Percentiles rank a stretch among this genome's conserved stretches.
Evolutionary conservation across 35 echinoderm and acorn worm genomes (phyloP).

Genomic region (Apostichopus californicus): DNA sequence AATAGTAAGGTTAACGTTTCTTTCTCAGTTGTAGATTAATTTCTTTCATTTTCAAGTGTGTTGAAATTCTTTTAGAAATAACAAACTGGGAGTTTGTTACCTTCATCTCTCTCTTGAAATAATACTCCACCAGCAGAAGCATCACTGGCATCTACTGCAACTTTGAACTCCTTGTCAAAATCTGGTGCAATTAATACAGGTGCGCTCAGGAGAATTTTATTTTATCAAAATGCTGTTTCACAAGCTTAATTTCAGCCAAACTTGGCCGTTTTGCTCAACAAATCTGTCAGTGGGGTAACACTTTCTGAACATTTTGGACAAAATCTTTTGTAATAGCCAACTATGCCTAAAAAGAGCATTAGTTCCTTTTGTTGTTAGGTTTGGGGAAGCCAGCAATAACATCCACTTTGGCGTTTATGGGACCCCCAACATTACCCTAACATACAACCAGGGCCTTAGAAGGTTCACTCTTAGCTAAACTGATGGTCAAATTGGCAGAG

Average conservation of each 20-base stretch:
- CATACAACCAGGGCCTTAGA: constrained; percentile 53
- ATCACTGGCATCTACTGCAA: constrained; percentile 19
- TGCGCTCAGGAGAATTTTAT: constrained; percentile 31
- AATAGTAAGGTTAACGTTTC: constrained; percentile 39
- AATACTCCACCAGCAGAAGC: not conserved
- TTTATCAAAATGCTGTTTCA: constrained; percentile 37
- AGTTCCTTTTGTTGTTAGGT: constrained; percentile 33
- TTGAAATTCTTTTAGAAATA: constrained; percentile 46
- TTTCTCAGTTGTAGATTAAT: constrained; percentile 38
- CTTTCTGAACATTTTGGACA: constrained; percentile 20
- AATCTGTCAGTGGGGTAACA: constrained; percentile 11
- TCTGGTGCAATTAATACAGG: constrained; percentile 40
- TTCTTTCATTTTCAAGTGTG: constrained; percentile 2
- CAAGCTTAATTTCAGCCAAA: constrained; percentile 33
- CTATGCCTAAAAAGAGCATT: not conserved
- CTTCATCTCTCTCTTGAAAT: not conserved
- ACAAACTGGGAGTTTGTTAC: constrained; percentile 32
- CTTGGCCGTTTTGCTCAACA: constrained; percentile 34
- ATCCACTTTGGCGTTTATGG: not conserved
- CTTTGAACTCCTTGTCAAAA: constrained; percentile 6
- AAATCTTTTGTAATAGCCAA: not conserved
- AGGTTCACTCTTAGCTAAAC: constrained; percentile 57
- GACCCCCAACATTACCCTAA: constrained; percentile 65
- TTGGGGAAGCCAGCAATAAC: constrained; percentile 34
- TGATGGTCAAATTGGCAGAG: constrained; percentile 59